A percentile compares a stretch with the other conserved stretches of the same genome.
Conservation (phyloP, 2,888 invertebrate species). For the Lagria hirta region DNA sequence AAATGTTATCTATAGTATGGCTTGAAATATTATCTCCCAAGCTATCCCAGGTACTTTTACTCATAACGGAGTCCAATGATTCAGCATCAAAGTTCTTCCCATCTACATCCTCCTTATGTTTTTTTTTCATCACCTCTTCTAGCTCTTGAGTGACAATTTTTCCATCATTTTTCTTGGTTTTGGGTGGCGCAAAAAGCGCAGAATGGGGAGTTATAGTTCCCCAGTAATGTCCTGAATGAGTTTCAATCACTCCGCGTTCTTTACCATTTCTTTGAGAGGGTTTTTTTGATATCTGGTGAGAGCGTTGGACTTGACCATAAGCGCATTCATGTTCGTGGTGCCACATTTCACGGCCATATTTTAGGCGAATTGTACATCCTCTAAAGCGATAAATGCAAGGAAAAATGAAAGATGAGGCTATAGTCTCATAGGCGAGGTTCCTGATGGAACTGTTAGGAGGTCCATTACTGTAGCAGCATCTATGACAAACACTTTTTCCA, state of each 20-base stretch:
- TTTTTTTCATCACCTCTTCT: constrained; percentile 34
- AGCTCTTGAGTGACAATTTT: constrained; percentile 32
- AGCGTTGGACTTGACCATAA: constrained; percentile 32
- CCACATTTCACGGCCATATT: constrained; percentile 42
- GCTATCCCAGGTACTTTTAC: constrained; percentile 11
- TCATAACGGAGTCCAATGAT: constrained; percentile 10
- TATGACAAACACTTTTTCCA: constrained; percentile 47
- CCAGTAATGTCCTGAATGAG: constrained; percentile 46
- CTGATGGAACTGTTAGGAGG: constrained; percentile 33
- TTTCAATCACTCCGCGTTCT: constrained; percentile 45
- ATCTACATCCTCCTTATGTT: constrained; percentile 29
- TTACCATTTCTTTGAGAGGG: constrained; percentile 21
- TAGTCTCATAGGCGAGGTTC: constrained; percentile 43
- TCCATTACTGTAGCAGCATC: constrained; percentile 44
- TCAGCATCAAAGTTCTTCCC: constrained; percentile 10
- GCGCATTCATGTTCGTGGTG: constrained; percentile 46
- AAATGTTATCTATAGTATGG: constrained; percentile 3
- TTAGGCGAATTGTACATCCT: constrained; percentile 36
- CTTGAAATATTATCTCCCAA: constrained; percentile 2
- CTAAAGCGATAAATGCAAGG: constrained; percentile 44
- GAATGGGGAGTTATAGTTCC: constrained; percentile 41
- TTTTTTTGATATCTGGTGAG: constrained; percentile 21
- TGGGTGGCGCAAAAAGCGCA: constrained; percentile 38
- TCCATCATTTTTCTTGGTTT: constrained; percentile 17
- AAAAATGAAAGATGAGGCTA: constrained; percentile 43